Evolutionary conservation across 2,113 vertebrate genomes (phyloP), one percentile per base, ranked within the genome.

Genomic region (Arizona elegans): DNA sequence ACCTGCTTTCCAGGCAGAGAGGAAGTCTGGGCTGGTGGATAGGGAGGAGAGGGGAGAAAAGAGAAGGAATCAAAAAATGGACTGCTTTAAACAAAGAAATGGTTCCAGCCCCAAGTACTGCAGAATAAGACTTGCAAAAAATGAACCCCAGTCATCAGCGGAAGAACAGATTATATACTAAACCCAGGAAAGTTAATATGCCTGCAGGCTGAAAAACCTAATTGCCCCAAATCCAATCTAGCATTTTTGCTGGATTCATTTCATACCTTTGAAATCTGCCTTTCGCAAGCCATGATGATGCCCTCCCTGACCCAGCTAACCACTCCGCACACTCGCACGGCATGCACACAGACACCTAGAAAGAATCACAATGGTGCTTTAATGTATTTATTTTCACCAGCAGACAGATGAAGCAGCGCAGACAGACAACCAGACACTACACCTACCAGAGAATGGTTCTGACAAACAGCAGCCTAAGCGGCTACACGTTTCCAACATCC

Each of bases 401-500:
- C 98, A 99, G 98, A 98, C 99, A 96, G 99, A 99, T 10, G 99
- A 99, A 62, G 98, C 98, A 96, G 99, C 98, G 95, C 98, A 99
- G 98, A 99, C 99, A 94, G 99, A 99, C 96, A 98, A 95, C 96
- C 99, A 99, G 97, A 98, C 98, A 91, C 98, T 98, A 96, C 98
- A 98, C 96, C 95, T 98, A 94, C 97, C 97, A 87, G 98, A 98
- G 93, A 97, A 93, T 47, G 97, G 97, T 96, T 97, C 98, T 92
- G 99, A 99, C 97, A 99, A 99, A 97, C 99, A 98, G 97, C 99
- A 99, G 97, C 99, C 99, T 97, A 99, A 99, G 97, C 95, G 99
- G 97, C 98, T 99, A 96, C 99, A 99, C 23, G 99, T 99, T 96
- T 99, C 99, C 98, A 99, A 99, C 98, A 99, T 99, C 97, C 99